Percentiles rank a stretch among this genome's conserved stretches.
phyloP scores from a whole-genome alignment of 2,797 vertebrate species.

The Hippopotamyrus pictus region DNA sequence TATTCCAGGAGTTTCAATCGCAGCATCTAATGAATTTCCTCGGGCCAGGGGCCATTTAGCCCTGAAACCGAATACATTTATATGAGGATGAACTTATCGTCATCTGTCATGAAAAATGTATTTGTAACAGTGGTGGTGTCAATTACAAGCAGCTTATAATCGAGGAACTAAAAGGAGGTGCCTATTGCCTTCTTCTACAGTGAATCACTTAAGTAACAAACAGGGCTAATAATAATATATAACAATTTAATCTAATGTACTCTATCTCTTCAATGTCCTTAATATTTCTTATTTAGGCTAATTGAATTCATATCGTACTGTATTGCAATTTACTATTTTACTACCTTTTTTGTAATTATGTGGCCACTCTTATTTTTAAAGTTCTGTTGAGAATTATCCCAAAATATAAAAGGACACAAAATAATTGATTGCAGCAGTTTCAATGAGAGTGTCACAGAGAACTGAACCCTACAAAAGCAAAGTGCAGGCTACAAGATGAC shows the following conservation, averaged over 20 bases:
- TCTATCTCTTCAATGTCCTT: neutral
- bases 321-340: neutral
- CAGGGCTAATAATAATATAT: neutral
- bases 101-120: neutral
- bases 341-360: neutral
- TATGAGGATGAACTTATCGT: conserved; percentile 5
- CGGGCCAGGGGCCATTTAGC: neutral
- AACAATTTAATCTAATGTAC: neutral
- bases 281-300: neutral
- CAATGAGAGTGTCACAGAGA: neutral
- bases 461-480: neutral
- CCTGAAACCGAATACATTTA: neutral
- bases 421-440: neutral
- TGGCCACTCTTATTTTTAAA: neutral
- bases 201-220: neutral
- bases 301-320: neutral
- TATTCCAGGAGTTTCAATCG: neutral
- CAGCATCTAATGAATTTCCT: conserved; percentile 8
- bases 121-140: neutral
- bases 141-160: neutral
- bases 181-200: neutral
- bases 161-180: neutral
- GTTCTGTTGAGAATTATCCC: neutral
- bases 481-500: neutral
- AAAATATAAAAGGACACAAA: neutral